Conservation (phyloP, 1,140 invertebrate species). For the Nymphalis io region DNA sequence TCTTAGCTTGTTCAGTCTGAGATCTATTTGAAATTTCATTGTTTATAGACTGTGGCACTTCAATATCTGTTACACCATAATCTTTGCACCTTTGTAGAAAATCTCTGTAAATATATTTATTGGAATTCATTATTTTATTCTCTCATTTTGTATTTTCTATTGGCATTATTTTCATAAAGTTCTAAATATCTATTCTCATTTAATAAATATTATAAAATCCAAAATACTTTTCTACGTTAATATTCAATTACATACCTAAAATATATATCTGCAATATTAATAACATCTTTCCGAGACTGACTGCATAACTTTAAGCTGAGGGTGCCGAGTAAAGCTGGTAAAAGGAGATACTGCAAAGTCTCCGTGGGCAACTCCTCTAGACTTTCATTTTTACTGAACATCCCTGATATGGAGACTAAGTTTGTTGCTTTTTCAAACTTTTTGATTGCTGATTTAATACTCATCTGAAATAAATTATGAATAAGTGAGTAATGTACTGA, state of each 20-base stretch:
- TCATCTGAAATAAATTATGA: slow-evolving; percentile 76
- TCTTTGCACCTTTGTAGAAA: slow-evolving; percentile 89
- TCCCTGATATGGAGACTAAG: slow-evolving; percentile 87
- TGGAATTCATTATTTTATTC: background rate
- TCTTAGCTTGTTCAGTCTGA: slow-evolving; percentile 63
- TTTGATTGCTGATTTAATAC: slow-evolving; percentile 85
- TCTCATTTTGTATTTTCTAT: too few relatives aligned
- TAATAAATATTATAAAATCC: background rate
- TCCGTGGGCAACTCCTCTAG: slow-evolving; percentile 93
- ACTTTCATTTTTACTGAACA: slow-evolving; percentile 94
- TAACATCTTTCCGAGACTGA: slow-evolving; percentile 84
- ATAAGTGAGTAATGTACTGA: too few relatives aligned
- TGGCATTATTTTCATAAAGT: too few relatives aligned
- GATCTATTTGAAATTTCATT: slow-evolving; percentile 47
- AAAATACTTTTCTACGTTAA: background rate
- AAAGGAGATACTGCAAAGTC: slow-evolving; percentile 90
- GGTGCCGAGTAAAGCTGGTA: slow-evolving; percentile 91
- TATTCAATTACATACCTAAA: slow-evolving; percentile 80
- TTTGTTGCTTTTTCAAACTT: slow-evolving; percentile 89
- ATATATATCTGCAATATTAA: slow-evolving; percentile 90
- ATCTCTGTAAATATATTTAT: slow-evolving; percentile 81
- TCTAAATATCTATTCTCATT: too few relatives aligned
- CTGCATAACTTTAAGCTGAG: slow-evolving; percentile 86
- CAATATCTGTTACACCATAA: slow-evolving; percentile 87
- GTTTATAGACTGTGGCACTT: slow-evolving; percentile 71